Evolutionary conservation across 2,888 invertebrate genomes (phyloP).

Genomic region (Diadromus collaris): DNA sequence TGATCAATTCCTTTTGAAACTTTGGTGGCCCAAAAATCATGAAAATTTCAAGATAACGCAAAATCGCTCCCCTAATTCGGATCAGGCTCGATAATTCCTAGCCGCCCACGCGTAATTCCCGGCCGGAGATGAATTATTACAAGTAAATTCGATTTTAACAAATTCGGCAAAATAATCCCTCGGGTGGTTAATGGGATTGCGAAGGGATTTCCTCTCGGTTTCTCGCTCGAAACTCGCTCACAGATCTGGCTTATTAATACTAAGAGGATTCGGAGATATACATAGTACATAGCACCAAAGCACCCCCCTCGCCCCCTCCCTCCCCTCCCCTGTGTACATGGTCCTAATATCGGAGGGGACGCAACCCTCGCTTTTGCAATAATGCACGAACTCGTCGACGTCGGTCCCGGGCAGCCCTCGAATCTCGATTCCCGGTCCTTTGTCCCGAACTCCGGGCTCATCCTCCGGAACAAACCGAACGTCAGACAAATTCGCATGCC

Average conservation of each 20-base stretch:
- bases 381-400: slow-evolving; percentile 42
- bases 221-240: not conserved
- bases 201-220: slow-evolving; percentile 30
- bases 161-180: slow-evolving; percentile 7
- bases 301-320: too few relatives aligned
- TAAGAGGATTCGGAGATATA: slow-evolving; percentile 38
- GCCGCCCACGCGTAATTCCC: too few relatives aligned
- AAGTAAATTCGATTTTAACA: not conserved
- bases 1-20: too few relatives aligned
- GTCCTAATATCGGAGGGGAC: slow-evolving; percentile 12
- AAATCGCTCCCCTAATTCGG: too few relatives aligned
- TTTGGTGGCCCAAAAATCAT: too few relatives aligned
- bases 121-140: not conserved
- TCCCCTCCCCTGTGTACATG: not conserved
- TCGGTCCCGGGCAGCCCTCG: slow-evolving; percentile 49
- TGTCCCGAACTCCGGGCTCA: not conserved
- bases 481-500: not conserved
- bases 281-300: too few relatives aligned
- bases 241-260: slow-evolving; percentile 44
- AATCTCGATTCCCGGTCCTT: slow-evolving; percentile 3
- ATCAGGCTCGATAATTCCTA: too few relatives aligned
- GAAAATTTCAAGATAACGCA: too few relatives aligned
- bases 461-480: not conserved
- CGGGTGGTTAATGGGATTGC: slow-evolving; percentile 23
- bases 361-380: slow-evolving; percentile 31